phyloP scores from a whole-genome alignment of 2,113 vertebrate species.

The Nothoprocta pentlandii region DNA sequence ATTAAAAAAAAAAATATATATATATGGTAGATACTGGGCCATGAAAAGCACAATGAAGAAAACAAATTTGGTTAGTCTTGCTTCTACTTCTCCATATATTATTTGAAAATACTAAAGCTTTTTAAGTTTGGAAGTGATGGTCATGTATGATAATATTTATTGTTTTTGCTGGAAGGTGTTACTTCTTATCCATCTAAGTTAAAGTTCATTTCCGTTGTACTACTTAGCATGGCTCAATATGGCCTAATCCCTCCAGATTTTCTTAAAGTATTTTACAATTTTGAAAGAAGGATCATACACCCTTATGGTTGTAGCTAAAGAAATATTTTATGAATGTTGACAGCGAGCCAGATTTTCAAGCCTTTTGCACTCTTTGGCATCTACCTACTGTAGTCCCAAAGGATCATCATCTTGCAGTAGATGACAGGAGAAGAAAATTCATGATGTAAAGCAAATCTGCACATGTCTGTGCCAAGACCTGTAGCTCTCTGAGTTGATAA shows the following conservation, averaged over 20 bases:
- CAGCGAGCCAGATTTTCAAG: background rate
- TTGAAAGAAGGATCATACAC: background rate
- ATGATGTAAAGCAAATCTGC: background rate
- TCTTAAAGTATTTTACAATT: background rate
- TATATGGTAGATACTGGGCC: background rate
- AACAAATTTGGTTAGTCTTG: background rate
- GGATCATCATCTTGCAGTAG: background rate
- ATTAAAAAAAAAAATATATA: background rate
- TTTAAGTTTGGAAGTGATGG: background rate
- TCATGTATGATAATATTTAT: rapidly evolving
- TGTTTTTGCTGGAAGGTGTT: background rate
- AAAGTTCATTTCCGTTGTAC: background rate
- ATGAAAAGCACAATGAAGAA: background rate
- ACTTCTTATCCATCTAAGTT: background rate
- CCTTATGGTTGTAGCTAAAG: background rate
- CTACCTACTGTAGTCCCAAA: background rate
- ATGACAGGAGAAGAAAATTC: background rate
- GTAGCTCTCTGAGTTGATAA: background rate
- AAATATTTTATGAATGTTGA: background rate
- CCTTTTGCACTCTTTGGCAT: background rate
- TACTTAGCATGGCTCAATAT: background rate
- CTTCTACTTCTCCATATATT: background rate
- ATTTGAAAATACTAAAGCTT: background rate
- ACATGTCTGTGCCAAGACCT: background rate
- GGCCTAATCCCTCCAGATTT: background rate